Evolutionary conservation across 2,797 vertebrate species (phyloP).

Genomic region (Oreochromis grahami): DNA sequence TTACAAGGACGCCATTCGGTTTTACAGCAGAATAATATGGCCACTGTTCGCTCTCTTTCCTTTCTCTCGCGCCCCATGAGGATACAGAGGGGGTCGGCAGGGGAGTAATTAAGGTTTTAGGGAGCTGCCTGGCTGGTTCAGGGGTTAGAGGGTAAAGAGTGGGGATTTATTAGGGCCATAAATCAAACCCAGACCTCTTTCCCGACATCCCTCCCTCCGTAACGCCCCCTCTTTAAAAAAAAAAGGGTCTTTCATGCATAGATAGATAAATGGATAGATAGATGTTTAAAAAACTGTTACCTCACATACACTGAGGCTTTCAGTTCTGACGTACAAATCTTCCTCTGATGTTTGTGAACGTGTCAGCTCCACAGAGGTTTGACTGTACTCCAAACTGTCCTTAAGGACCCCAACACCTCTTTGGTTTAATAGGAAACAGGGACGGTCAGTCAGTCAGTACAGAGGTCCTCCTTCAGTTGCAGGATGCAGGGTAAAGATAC

Average conservation of each 20-base stretch:
- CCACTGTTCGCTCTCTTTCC: slow-evolving; percentile 49
- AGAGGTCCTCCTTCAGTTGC: not conserved
- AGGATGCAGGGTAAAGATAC: not conserved
- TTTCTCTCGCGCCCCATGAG: slow-evolving; percentile 39
- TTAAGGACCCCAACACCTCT: slow-evolving; percentile 2
- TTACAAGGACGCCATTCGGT: slow-evolving; percentile 76
- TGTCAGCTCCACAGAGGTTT: slow-evolving; percentile 32
- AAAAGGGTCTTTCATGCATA: not conserved
- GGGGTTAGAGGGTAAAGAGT: slow-evolving; percentile 78
- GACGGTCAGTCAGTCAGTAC: not conserved
- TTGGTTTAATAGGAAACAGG: slow-evolving; percentile 9
- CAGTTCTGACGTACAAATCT: slow-evolving; percentile 23
- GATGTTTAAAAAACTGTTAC: not conserved
- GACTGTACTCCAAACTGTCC: slow-evolving; percentile 30
- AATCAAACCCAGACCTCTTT: slow-evolving; percentile 69
- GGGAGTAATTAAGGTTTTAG: slow-evolving; percentile 77
- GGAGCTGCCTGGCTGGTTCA: slow-evolving; percentile 69
- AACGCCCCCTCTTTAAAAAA: not conserved
- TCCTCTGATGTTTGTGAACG: slow-evolving; percentile 24
- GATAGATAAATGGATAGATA: not conserved
- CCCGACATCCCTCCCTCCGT: not conserved
- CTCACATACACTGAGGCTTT: slow-evolving; percentile 17
- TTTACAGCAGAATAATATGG: slow-evolving; percentile 71
- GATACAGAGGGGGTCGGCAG: slow-evolving; percentile 32
- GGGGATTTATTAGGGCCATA: slow-evolving; percentile 77